Percentiles rank a stretch among this genome's conserved stretches.
These are phyloP conservation scores for Perca flavescens DNA, from an alignment of 2,113 vertebrate genomes.

Conservation along the genomic window DNA sequence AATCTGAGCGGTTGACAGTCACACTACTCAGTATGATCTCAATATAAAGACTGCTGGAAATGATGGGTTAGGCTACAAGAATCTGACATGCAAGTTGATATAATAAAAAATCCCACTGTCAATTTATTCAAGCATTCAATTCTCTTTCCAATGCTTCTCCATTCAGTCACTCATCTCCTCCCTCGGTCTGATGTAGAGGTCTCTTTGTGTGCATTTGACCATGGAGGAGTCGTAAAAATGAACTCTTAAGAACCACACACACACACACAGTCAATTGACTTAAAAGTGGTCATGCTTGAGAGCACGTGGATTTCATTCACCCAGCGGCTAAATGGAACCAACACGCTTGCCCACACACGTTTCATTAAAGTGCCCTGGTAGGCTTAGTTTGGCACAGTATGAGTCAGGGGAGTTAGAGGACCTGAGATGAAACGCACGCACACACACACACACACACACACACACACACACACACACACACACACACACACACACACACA, in stretches of 20 bases:
- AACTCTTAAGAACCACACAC: conserved; percentile 15
- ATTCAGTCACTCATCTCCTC: conserved; percentile 51
- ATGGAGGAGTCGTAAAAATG: conserved; percentile 59
- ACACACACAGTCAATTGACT: conserved; percentile 54
- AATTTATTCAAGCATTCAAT: conserved; percentile 30
- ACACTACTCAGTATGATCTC: conserved; percentile 8
- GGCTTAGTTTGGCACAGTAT: conserved; percentile 53
- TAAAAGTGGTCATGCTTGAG: conserved; percentile 76
- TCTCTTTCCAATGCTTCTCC: conserved; percentile 38
- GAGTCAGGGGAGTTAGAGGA: conserved; percentile 58
- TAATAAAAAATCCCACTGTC: conserved; percentile 37
- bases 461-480: conserved; percentile 38
- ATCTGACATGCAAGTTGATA: conserved; percentile 19
- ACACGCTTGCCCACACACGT: conserved; percentile 62
- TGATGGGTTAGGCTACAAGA: conserved; percentile 14
- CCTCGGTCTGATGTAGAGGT: conserved; percentile 35
- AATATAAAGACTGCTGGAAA: conserved; percentile 29
- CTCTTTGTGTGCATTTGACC: conserved; percentile 58
- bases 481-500: conserved; percentile 26
- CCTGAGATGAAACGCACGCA: conserved; percentile 36
- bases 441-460: conserved; percentile 27
- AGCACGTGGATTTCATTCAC: conserved; percentile 65
- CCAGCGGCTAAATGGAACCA: conserved; percentile 67
- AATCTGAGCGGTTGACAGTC: conserved; percentile 20
- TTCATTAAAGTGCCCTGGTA: conserved; percentile 67